These are phyloP conservation scores for Neocrepidodera transversa DNA, from an alignment of 2,888 invertebrate genomes.

Conservation along the genomic window DNA sequence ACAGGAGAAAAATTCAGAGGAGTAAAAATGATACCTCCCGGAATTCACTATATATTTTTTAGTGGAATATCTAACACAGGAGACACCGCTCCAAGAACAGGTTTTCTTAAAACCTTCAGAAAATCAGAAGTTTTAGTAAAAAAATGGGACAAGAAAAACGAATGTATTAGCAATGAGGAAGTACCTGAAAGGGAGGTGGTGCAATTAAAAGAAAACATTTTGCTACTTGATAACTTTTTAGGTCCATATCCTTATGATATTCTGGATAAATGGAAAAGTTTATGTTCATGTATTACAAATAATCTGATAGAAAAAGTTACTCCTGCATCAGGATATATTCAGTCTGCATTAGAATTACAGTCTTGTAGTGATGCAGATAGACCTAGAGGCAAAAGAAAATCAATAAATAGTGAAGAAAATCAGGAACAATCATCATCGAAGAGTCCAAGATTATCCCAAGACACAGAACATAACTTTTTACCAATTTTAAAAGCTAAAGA, in stretches of 20 bases:
- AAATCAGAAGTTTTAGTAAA: slow-evolving; percentile 84
- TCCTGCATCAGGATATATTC: slow-evolving; percentile 78
- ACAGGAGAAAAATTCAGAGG: slow-evolving; percentile 92
- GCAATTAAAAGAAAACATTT: slow-evolving; percentile 71
- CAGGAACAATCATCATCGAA: slow-evolving; percentile 42
- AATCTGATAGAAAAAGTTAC: slow-evolving; percentile 67
- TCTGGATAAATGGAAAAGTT: slow-evolving; percentile 83
- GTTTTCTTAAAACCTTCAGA: slow-evolving; percentile 80
- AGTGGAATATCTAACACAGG: slow-evolving; percentile 70
- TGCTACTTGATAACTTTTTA: slow-evolving; percentile 77
- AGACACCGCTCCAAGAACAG: slow-evolving; percentile 74
- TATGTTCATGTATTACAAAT: slow-evolving; percentile 74
- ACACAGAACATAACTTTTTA: slow-evolving; percentile 75
- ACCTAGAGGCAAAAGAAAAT: slow-evolving; percentile 64
- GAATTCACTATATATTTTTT: slow-evolving; percentile 92
- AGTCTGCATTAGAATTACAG: slow-evolving; percentile 81
- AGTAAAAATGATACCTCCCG: slow-evolving; percentile 98
- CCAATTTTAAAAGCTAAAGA: slow-evolving; percentile 82
- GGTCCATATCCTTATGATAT: slow-evolving; percentile 93
- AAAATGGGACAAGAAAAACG: slow-evolving; percentile 82
- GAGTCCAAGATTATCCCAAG: slow-evolving; percentile 62
- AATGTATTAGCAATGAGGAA: slow-evolving; percentile 74
- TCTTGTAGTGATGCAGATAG: slow-evolving; percentile 74
- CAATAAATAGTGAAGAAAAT: slow-evolving; percentile 37
- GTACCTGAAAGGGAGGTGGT: slow-evolving; percentile 72